Evolutionary conservation across 2,797 vertebrate species (phyloP).

Genomic region (Nasua narica): DNA sequence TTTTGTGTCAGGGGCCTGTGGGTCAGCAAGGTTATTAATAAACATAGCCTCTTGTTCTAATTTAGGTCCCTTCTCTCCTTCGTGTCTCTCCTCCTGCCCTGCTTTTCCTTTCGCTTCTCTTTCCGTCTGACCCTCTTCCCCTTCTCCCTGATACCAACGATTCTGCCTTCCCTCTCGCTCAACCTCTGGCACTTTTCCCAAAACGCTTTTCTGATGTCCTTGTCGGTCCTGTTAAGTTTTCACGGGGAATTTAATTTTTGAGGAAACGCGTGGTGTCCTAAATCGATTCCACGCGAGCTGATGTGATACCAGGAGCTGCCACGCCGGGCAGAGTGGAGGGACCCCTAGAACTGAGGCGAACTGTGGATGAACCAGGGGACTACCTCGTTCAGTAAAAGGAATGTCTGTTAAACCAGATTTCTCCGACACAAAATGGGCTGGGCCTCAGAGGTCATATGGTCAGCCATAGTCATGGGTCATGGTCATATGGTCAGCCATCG

Average conservation of each 20-base stretch:
- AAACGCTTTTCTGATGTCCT: background rate
- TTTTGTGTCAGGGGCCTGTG: slow-evolving; percentile 72
- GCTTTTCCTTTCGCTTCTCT: slow-evolving; percentile 59
- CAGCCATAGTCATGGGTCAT: no score
- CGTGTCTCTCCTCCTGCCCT: slow-evolving; percentile 57
- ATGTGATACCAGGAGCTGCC: background rate
- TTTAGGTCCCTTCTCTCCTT: slow-evolving; percentile 60
- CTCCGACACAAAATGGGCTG: background rate
- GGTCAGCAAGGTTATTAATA: slow-evolving; percentile 78
- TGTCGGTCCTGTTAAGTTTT: background rate
- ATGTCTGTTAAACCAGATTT: background rate
- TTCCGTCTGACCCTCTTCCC: slow-evolving; percentile 55
- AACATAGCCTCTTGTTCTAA: slow-evolving; percentile 68
- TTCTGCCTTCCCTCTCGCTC: background rate
- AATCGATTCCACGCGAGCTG: background rate
- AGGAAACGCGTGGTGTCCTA: background rate
- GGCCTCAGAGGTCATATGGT: background rate
- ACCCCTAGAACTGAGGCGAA: background rate
- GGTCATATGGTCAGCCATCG: background rate
- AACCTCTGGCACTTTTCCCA: background rate
- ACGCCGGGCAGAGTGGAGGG: background rate
- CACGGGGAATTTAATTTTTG: slow-evolving; percentile 20
- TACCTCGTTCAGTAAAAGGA: background rate
- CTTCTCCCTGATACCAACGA: background rate
- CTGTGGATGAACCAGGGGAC: no score